Percentiles rank a stretch among this genome's conserved stretches.
These are phyloP conservation scores for Ataeniobius toweri DNA, from an alignment of 2,797 vertebrate species.

Conservation along the genomic window DNA sequence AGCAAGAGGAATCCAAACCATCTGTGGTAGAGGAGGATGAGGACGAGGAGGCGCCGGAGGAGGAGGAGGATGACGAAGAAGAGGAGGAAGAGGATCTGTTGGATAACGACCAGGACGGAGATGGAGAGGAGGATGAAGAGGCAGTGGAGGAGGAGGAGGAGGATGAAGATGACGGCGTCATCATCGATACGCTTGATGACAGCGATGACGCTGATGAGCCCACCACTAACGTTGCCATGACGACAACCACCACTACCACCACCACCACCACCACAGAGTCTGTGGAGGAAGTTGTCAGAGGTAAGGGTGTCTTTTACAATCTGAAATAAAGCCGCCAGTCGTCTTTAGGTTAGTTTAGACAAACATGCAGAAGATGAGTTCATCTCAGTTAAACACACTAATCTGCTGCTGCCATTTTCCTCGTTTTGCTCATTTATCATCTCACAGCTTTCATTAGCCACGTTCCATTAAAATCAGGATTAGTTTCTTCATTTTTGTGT, in stretches of 20 bases:
- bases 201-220: constrained; percentile 83
- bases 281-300: constrained; percentile 95
- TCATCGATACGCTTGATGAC: constrained; percentile 77
- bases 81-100: constrained; percentile 76
- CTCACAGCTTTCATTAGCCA: constrained; percentile 50
- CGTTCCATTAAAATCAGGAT: constrained; percentile 43
- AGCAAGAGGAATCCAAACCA: constrained; percentile 81
- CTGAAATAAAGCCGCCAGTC: not conserved
- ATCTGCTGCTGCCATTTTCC: constrained; percentile 60
- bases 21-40: constrained; percentile 82
- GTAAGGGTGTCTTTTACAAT: constrained; percentile 63
- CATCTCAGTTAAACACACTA: constrained; percentile 34
- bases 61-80: constrained; percentile 72
- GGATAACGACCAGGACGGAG: constrained; percentile 79
- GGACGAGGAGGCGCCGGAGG: constrained; percentile 51
- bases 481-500: constrained; percentile 26
- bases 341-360: constrained; percentile 20
- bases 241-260: constrained; percentile 76
- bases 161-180: constrained; percentile 78
- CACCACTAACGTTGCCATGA: constrained; percentile 90
- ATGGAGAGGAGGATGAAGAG: constrained; percentile 83
- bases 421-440: constrained; percentile 56
- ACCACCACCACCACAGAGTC: constrained; percentile 92
- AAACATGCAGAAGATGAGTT: constrained; percentile 24
- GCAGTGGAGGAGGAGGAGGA: constrained; percentile 75